Evolutionary conservation across 1,140 invertebrate genomes (phyloP).

Genomic region (Monomorium pharaonis): DNA sequence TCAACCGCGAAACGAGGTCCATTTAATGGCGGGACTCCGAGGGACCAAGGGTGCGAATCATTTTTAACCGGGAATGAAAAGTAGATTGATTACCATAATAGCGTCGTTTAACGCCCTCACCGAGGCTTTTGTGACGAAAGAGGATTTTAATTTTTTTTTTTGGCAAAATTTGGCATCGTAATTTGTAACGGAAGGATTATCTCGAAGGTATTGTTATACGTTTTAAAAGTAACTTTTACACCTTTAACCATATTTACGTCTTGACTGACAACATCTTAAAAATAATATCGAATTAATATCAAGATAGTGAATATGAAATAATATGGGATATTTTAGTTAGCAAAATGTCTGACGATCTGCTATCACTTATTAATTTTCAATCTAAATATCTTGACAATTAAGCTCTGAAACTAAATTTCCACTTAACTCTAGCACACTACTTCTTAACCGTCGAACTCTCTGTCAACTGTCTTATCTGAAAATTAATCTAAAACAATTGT

Average conservation of each 20-base stretch:
- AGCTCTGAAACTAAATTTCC: constrained; percentile 32
- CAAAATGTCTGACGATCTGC: neutral
- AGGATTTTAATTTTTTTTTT: neutral
- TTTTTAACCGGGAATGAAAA: constrained; percentile 40
- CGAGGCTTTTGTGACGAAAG: constrained; percentile 2
- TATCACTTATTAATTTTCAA: constrained; percentile 32
- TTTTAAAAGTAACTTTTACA: neutral
- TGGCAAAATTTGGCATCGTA: neutral
- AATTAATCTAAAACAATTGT: constrained; percentile 38
- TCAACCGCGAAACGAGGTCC: neutral
- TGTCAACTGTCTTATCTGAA: constrained; percentile 7
- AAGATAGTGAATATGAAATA: neutral
- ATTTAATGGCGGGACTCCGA: neutral
- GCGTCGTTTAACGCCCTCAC: constrained; percentile 3
- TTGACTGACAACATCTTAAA: neutral
- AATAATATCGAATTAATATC: neutral
- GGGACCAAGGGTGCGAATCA: constrained; percentile 6
- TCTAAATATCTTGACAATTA: constrained; percentile 5
- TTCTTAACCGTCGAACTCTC: constrained; percentile 4
- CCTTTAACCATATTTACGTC: neutral
- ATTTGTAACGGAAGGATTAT: constrained; percentile 7
- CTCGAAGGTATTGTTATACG: neutral
- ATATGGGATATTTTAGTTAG: neutral
- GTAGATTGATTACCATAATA: constrained; percentile 35
- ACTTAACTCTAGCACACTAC: constrained; percentile 14